Percentiles rank a stretch among this genome's conserved stretches.
Conservation (phyloP, 1,140 invertebrate species). For the Bombus sylvicola region DNA sequence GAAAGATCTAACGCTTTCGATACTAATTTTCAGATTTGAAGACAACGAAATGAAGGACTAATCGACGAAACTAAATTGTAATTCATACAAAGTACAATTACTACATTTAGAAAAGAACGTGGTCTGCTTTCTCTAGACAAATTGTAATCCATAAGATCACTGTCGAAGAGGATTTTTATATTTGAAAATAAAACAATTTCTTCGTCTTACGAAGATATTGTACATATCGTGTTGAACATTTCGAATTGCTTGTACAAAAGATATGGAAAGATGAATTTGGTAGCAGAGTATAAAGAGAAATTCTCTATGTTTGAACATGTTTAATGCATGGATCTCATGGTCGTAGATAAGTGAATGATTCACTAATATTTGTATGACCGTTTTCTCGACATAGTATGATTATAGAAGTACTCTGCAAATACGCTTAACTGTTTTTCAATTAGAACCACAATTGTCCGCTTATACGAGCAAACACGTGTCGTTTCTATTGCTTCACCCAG, state of each 20-base stretch:
- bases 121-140: neutral
- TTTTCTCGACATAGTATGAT: slow-evolving; percentile 55
- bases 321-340: slow-evolving; percentile 66
- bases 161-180: neutral
- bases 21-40: neutral
- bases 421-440: slow-evolving; percentile 69
- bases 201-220: neutral
- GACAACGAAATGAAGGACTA: neutral
- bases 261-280: slow-evolving; percentile 2
- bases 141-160: neutral
- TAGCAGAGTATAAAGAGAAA: slow-evolving; percentile 30
- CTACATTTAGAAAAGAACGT: neutral
- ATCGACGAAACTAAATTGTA: neutral
- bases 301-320: slow-evolving; percentile 65
- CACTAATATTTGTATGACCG: slow-evolving; percentile 56
- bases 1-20: neutral
- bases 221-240: neutral
- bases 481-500: neutral
- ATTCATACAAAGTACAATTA: neutral
- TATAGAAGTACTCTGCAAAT: slow-evolving; percentile 71
- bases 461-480: slow-evolving; percentile 24
- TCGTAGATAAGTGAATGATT: slow-evolving; percentile 60
- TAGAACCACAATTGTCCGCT: slow-evolving; percentile 35
- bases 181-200: neutral
- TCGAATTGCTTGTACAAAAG: slow-evolving; percentile 4